Percentiles rank a stretch among this genome's conserved stretches.
Conservation (phyloP, 2,888 invertebrate species). For the Tanypteryx hageni region DNA sequence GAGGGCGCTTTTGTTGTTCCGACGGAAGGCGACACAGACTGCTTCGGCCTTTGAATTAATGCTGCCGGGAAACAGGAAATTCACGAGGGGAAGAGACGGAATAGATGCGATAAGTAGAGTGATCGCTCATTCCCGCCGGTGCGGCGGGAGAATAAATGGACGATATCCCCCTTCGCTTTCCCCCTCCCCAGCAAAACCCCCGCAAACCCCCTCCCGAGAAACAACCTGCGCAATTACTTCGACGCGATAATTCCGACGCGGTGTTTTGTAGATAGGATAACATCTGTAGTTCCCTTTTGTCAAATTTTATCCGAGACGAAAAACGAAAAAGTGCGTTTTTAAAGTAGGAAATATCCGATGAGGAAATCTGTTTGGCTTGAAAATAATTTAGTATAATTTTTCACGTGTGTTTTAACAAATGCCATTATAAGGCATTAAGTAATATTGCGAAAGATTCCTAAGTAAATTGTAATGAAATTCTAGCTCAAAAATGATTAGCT, state of each 20-base stretch:
- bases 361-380: too few species aligned
- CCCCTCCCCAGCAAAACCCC: background rate
- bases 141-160: slow-evolving; percentile 37
- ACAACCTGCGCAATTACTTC: slow-evolving; percentile 51
- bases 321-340: too few species aligned
- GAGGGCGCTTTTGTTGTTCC: background rate
- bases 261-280: background rate
- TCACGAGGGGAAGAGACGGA: background rate
- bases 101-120: slow-evolving; percentile 27
- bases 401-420: too few species aligned
- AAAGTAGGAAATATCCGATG: too few species aligned
- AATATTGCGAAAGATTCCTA: too few species aligned
- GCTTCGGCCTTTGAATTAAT: background rate
- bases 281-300: too few species aligned
- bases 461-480: too few species aligned
- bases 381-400: too few species aligned
- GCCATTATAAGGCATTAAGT: too few species aligned
- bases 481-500: too few species aligned
- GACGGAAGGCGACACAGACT: background rate
- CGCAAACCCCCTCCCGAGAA: background rate
- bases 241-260: slow-evolving; percentile 27
- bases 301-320: too few species aligned
- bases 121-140: slow-evolving; percentile 39
- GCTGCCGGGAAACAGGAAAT: background rate
- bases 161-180: background rate